Base-by-base conservation (phyloP, 1,140 invertebrate genomes). In the Eubasilissa regina region DNA sequence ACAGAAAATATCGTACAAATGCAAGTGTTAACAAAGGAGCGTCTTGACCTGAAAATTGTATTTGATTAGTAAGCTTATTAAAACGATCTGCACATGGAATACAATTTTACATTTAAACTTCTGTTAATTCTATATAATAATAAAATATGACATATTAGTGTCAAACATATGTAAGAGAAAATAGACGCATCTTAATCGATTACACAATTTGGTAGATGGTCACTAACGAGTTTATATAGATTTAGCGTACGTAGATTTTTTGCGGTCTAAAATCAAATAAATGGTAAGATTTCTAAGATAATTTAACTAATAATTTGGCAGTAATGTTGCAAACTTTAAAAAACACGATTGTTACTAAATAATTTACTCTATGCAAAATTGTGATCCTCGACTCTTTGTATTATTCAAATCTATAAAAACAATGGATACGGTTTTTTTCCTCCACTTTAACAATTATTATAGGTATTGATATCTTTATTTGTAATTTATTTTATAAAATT, bases 401-500 rank as follows among this genome's bases (percentile, higher is more conserved):
- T 45, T 80, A 44, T 15, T 79, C 47, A 68, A 78, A 51, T 79
- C 48, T 44, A 77, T 68, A 77, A 66, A 76, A 51, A 53, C 60
- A 48, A 51, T 58, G 66, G 55, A 60, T 68, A 66, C 10, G 43
- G 44, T 15, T 47, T 47, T 44, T 21, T 64, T 25, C 44, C 75
- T 80, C 64, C 51, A 8, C 73, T 83, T 80, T 47, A 81, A 83
- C 82, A 80, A 81, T 79, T 80, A 75, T 66, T 66, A 83, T 79
- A 83, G 76, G 82, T 82, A 74, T 75, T 76, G 73, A 80, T 78
- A 80, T 80, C 47, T 80, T 80, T 62, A 73, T 82, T 82, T 68
- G 56, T 85, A 83, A 85, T 87, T 88, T 87, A 79, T 78, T 86
- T 88, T 85, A 89, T 89, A 89, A 89, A 89, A 89, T 89, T 89